phyloP scores from a whole-genome alignment of 2,113 vertebrate genomes.

The Pelusios castaneus region DNA sequence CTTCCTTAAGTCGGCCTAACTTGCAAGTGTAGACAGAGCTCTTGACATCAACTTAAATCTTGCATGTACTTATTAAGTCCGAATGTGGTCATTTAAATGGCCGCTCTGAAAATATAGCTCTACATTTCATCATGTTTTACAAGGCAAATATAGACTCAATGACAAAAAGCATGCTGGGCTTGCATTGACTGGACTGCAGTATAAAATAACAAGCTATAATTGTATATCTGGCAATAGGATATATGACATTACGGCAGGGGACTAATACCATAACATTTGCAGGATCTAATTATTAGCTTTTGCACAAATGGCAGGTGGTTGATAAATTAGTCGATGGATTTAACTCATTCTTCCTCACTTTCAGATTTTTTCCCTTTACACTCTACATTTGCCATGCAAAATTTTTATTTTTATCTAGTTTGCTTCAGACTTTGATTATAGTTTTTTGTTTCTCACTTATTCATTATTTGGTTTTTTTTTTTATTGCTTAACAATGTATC shows the following conservation, averaged over 20 bases:
- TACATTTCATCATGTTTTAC: neutral
- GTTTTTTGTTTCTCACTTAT: neutral
- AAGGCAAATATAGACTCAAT: neutral
- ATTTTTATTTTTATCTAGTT: neutral
- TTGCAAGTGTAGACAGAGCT: no score
- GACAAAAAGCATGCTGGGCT: neutral
- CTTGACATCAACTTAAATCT: neutral
- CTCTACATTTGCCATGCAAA: neutral
- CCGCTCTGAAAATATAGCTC: neutral
- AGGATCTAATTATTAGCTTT: neutral
- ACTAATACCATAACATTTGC: neutral
- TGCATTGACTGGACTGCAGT: neutral
- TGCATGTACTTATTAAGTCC: neutral
- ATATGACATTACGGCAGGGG: neutral
- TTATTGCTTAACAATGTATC: neutral
- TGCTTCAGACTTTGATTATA: neutral
- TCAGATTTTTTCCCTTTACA: neutral
- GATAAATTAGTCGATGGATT: neutral
- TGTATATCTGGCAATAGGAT: neutral
- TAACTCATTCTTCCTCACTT: neutral
- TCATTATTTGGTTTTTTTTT: neutral
- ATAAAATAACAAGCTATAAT: neutral
- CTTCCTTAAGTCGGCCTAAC: no score
- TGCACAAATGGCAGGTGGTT: neutral
- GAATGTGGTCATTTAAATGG: neutral